Conservation (phyloP, 2,797 vertebrate genomes). For the Cryptoblepharus egeriae region DNA sequence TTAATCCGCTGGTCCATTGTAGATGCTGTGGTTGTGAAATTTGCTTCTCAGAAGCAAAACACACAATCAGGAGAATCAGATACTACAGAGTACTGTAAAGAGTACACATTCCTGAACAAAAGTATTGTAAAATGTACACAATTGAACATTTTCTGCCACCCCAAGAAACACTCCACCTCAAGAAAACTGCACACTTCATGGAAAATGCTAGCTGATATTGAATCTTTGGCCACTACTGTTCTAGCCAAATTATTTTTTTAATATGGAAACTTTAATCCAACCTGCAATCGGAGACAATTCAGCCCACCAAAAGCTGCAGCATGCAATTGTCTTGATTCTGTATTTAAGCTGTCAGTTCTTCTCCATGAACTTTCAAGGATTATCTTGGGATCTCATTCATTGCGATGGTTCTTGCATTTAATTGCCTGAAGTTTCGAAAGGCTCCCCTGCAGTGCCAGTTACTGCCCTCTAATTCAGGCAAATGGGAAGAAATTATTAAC, state of each 20-base stretch:
- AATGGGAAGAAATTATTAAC: conserved; percentile 63
- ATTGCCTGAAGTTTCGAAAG: conserved; percentile 3
- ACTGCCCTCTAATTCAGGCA: conserved; percentile 1
- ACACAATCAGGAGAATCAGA: not conserved
- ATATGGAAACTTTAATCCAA: not conserved
- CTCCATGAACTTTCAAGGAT: not conserved
- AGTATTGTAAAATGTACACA: not conserved
- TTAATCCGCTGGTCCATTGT: not conserved
- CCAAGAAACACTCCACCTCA: no score
- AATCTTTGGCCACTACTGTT: not conserved
- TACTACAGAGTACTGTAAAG: not conserved
- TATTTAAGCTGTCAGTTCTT: not conserved
- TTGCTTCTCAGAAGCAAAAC: not conserved
- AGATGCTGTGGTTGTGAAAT: not conserved
- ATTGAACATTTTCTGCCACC: not conserved
- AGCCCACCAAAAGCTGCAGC: not conserved
- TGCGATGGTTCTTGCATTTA: not conserved
- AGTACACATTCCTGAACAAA: not conserved
- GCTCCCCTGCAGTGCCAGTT: not conserved
- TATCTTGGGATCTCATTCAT: not conserved
- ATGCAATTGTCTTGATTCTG: not conserved
- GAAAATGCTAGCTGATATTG: not conserved
- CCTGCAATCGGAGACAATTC: not conserved
- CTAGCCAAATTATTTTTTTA: not conserved
- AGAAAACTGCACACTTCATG: no score